A percentile compares a stretch with the other conserved stretches of the same genome.
phyloP scores from a whole-genome alignment of 2,113 vertebrate genomes.

The Heterochromis multidens region DNA sequence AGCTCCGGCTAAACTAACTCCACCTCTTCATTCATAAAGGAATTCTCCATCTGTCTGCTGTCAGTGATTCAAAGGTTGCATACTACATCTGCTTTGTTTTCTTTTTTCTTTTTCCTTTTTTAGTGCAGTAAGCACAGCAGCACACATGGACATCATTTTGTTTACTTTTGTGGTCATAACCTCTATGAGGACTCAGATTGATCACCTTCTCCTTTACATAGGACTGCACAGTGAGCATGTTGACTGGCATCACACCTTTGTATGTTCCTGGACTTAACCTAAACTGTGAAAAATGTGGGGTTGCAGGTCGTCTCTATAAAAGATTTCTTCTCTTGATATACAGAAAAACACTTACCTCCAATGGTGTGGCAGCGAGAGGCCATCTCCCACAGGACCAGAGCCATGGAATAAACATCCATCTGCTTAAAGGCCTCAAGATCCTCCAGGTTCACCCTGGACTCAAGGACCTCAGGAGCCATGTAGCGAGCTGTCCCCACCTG shows the following conservation, averaged over 20 bases:
- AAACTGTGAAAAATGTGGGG: background rate
- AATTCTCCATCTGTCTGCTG: background rate
- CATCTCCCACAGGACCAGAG: constrained; percentile 90
- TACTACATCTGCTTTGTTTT: background rate
- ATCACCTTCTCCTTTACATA: background rate
- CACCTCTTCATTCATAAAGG: background rate
- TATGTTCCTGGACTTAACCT: background rate
- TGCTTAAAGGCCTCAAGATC: constrained; percentile 92
- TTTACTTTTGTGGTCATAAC: background rate
- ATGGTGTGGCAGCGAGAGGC: constrained; percentile 83
- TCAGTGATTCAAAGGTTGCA: background rate
- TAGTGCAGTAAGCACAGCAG: background rate
- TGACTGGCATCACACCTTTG: background rate
- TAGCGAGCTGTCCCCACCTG: constrained; percentile 91
- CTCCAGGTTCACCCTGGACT: constrained; percentile 90
- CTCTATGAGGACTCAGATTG: background rate
- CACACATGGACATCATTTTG: background rate
- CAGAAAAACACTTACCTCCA: constrained; percentile 73
- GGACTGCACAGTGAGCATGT: background rate
- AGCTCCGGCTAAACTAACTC: background rate
- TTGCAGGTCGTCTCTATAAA: background rate
- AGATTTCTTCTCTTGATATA: background rate
- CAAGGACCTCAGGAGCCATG: constrained; percentile 92
- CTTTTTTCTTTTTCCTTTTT: background rate
- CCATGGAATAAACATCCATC: constrained; percentile 92